Evolutionary conservation across 2,797 vertebrate species (phyloP).

Genomic region (Setipinna tenuifilis): DNA sequence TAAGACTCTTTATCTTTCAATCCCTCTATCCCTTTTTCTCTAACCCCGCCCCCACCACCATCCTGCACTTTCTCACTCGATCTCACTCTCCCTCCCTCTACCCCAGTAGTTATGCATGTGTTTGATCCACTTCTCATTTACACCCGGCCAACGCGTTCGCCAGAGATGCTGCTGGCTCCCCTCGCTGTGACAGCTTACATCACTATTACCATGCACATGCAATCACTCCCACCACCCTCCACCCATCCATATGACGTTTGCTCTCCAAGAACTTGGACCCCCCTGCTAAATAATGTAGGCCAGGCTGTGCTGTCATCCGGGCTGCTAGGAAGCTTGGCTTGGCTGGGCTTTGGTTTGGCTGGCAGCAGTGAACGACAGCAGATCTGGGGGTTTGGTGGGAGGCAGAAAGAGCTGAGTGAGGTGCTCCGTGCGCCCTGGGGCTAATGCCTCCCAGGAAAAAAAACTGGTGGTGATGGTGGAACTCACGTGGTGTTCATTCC

Average conservation of each 20-base stretch:
- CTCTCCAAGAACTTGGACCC: neutral
- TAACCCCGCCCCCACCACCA: too few species aligned
- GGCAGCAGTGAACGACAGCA: neutral
- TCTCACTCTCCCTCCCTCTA: neutral
- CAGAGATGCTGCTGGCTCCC: neutral
- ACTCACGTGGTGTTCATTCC: neutral
- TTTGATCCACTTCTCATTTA: constrained; percentile 20
- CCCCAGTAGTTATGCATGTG: neutral
- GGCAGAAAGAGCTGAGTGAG: constrained; percentile 7
- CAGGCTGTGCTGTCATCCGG: neutral
- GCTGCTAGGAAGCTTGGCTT: neutral
- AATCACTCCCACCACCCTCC: neutral
- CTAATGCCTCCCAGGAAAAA: constrained; percentile 15
- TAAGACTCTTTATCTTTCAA: constrained; percentile 13
- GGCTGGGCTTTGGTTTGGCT: neutral
- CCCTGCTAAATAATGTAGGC: constrained; percentile 8
- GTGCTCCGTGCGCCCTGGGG: neutral
- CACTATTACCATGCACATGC: constrained; percentile 4
- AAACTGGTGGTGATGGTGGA: neutral
- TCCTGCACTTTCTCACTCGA: too few species aligned
- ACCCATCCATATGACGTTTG: neutral
- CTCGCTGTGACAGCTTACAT: constrained; percentile 10
- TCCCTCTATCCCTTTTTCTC: constrained; percentile 14
- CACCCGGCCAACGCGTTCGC: neutral
- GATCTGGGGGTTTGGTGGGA: neutral